phyloP scores from a whole-genome alignment of 1,140 invertebrate genomes.

The Papilio polytes region DNA sequence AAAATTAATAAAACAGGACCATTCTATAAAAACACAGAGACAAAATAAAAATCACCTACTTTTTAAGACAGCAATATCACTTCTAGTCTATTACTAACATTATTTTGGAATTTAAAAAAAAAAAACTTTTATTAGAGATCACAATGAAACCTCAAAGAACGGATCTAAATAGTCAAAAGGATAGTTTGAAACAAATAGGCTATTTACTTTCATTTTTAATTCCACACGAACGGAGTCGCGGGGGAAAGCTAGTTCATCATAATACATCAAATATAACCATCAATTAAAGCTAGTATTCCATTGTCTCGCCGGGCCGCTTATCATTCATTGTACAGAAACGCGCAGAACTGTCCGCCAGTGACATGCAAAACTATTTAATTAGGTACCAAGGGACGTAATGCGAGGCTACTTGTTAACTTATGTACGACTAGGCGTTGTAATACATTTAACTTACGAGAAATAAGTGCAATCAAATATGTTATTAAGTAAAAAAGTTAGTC shows the following conservation, averaged over 20 bases:
- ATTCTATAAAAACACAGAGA: too few relatives aligned
- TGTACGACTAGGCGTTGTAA: background rate
- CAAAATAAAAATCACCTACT: too few relatives aligned
- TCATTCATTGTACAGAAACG: background rate
- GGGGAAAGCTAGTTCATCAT: background rate
- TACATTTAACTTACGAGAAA: background rate
- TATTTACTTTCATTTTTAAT: too few relatives aligned
- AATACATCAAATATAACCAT: conserved; percentile 4
- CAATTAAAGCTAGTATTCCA: background rate
- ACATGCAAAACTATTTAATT: conserved; percentile 25
- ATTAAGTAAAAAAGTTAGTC: background rate
- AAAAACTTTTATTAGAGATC: too few relatives aligned
- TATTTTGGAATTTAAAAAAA: too few relatives aligned
- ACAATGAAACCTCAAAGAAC: too few relatives aligned
- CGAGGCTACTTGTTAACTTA: background rate
- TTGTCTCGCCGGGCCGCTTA: background rate
- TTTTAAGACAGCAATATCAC: too few relatives aligned
- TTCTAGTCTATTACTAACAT: too few relatives aligned
- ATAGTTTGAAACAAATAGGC: too few relatives aligned
- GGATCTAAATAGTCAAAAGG: too few relatives aligned
- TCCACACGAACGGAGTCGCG: too few relatives aligned
- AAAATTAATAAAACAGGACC: too few relatives aligned
- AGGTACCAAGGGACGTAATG: background rate
- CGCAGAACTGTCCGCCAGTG: background rate
- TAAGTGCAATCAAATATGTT: background rate